Percentiles rank a stretch among this genome's conserved stretches.
Evolutionary conservation across 2,888 invertebrate species (phyloP).

Genomic region (Archips xylosteana): DNA sequence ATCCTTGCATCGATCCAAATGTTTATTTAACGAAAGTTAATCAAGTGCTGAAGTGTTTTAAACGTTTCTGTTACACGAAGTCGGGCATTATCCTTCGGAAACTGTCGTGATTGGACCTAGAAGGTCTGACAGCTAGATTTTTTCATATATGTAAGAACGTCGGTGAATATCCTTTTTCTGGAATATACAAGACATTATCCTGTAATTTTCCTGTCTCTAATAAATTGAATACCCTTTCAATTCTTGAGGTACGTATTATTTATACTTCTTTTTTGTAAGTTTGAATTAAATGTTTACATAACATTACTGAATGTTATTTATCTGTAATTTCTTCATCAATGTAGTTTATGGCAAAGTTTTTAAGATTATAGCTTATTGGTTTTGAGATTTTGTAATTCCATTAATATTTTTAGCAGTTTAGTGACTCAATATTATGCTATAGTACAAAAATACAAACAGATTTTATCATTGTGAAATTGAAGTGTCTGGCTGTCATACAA

Average conservation of each 20-base stretch:
- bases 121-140: slow-evolving; percentile 25
- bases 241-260: slow-evolving; percentile 13
- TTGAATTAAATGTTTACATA: slow-evolving; percentile 38
- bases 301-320: slow-evolving; percentile 24
- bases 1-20: slow-evolving; percentile 1
- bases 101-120: slow-evolving; percentile 9
- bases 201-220: background rate
- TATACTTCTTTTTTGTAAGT: background rate
- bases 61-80: slow-evolving; percentile 2
- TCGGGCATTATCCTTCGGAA: background rate
- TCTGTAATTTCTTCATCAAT: background rate
- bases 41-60: background rate
- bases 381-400: background rate
- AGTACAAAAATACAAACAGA: background rate
- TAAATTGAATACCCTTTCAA: background rate
- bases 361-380: background rate
- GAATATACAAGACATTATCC: background rate
- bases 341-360: background rate
- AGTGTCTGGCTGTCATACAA: background rate
- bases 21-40: background rate
- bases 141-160: slow-evolving; percentile 16
- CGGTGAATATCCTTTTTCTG: slow-evolving; percentile 2
- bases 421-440: slow-evolving; percentile 2
- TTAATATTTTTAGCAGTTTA: background rate
- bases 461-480: background rate